Conservation (phyloP, 2,888 invertebrate genomes). For the Xestia rhomboidea region DNA sequence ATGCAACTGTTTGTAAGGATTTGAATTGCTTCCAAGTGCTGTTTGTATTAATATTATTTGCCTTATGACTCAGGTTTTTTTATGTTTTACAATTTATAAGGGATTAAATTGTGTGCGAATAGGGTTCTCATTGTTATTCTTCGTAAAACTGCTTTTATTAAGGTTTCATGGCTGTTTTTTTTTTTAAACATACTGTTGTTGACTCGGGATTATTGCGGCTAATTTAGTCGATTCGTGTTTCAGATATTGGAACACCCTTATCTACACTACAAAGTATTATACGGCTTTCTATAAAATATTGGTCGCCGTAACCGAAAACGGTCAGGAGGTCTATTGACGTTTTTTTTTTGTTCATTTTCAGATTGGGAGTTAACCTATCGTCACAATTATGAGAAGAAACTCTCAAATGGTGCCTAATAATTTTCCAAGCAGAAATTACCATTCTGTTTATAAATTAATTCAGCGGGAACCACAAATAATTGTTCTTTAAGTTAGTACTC, state of each 20-base stretch:
- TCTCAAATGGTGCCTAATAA: neutral
- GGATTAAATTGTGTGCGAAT: conserved; percentile 45
- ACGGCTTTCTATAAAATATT: no score
- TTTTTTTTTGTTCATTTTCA: no score
- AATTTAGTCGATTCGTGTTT: neutral
- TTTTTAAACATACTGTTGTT: neutral
- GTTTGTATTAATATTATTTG: conserved; percentile 67
- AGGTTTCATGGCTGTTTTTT: neutral
- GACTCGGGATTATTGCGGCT: neutral
- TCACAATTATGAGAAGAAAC: neutral
- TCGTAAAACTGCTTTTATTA: neutral
- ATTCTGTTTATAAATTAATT: no score
- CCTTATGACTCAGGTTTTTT: conserved; percentile 65
- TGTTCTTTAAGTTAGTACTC: no score
- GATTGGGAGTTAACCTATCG: neutral
- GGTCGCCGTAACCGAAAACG: no score
- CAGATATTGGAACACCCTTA: neutral
- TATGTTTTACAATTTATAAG: conserved; percentile 39
- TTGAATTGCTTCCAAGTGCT: conserved; percentile 79
- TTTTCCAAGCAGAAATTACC: neutral
- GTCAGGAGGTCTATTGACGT: no score
- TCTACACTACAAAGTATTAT: no score
- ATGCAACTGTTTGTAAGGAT: conserved; percentile 78
- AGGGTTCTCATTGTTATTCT: conserved; percentile 22
- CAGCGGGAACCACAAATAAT: no score